These are phyloP conservation scores for Plebejus melissa DNA, from an alignment of 2,888 invertebrate species.

Conservation along the genomic window DNA sequence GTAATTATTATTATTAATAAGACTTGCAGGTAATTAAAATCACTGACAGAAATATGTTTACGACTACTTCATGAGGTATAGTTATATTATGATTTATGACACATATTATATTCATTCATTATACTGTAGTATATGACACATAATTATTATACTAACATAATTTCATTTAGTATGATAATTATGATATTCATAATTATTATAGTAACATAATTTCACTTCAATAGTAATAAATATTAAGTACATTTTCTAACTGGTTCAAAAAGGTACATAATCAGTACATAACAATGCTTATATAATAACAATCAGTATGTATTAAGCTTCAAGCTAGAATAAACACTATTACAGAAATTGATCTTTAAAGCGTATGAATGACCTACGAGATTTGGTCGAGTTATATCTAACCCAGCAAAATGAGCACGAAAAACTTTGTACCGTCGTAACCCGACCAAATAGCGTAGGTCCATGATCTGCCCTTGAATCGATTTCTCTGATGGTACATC, in stretches of 20 bases:
- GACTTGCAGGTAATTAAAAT: no score
- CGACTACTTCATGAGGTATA: no score
- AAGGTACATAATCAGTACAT: slow-evolving; percentile 1
- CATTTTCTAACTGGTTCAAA: slow-evolving; percentile 9
- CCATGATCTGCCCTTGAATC: background rate
- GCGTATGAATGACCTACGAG: background rate
- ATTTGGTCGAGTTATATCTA: background rate
- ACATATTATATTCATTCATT: no score
- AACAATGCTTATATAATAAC: slow-evolving; percentile 22
- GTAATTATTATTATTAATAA: no score
- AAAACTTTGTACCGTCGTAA: background rate
- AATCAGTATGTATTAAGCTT: slow-evolving; percentile 3
- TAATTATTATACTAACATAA: background rate
- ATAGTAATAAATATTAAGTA: background rate
- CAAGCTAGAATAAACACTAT: background rate
- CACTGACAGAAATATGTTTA: no score
- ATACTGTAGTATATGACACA: no score
- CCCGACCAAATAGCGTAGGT: background rate
- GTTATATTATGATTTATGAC: no score
- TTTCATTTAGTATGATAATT: no score
- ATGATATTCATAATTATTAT: background rate
- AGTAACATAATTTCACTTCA: background rate
- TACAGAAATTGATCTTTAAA: background rate
- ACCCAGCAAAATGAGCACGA: background rate
- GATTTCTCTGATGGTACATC: background rate